Evolutionary conservation across 2,113 vertebrate genomes (phyloP), one percentile per base, ranked within the genome.

Genomic region (Chaenogobius annularis): DNA sequence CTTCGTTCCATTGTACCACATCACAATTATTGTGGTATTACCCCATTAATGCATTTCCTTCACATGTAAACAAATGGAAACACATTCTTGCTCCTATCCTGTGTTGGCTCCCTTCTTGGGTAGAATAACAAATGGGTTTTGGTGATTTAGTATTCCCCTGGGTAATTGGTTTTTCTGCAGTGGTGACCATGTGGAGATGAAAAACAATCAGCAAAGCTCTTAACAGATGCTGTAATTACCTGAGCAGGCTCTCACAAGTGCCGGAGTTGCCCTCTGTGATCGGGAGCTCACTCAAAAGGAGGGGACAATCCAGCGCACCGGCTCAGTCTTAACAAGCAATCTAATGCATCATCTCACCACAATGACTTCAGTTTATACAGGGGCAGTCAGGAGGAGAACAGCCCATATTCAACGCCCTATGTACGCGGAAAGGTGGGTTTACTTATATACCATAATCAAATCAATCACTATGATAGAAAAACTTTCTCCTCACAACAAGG

Each of bases 201-300:
- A 93, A 94, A 94, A 93, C 91, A 92, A 91, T 92, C 87, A 85
- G 82, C 84, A 89, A 85, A 86, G 82, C 92, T 88, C 91, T 90
- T 92, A 94, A 92, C 92, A 94, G 91, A 93, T 93, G 92, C 90
- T 90, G 87, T 93, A 93, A 94, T 92, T 93, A 92, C 90, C 92
- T 93, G 85, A 88, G 90, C 88, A 90, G 83, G 81, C 78, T 85
- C 52, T 59, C 78, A 87, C 70, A 83, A 87, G 87, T 58, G 75
- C 76, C 77, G 63, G 69, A 70, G 47, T 69, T 72, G 82, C 69
- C 83, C 66, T 73, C 61, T 83, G 69, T 88, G 63, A 82, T 77
- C 83, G 64, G 63, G 76, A 56, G 78, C 78, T 85, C 72, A 55
- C 72, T 61, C 52, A 66, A 69, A 72, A 75, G 78, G 80, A 73